Evolutionary conservation across 2,113 vertebrate species (phyloP).

Genomic region (Hoplias malabaricus): DNA sequence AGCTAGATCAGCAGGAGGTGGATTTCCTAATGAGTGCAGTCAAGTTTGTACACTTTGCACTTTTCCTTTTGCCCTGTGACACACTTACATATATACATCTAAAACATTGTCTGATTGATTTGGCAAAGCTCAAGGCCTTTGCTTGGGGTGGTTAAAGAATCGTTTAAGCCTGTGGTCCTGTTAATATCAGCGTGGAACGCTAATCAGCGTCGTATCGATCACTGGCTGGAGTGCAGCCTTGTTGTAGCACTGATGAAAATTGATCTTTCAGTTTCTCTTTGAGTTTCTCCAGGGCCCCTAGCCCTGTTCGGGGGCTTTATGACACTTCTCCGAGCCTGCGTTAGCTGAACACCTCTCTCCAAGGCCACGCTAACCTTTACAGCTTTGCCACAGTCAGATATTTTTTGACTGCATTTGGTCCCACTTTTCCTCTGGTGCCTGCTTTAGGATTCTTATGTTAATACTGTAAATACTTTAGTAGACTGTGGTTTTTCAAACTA

Average conservation of each 20-base stretch:
- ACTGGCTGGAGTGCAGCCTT: slow-evolving; percentile 32
- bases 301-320: slow-evolving; percentile 17
- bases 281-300: slow-evolving; percentile 3
- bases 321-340: slow-evolving; percentile 11
- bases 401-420: neutral
- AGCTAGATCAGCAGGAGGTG: neutral
- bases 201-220: slow-evolving; percentile 50
- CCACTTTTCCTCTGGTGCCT: neutral
- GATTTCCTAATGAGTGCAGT: neutral
- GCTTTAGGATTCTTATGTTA: neutral
- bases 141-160: slow-evolving; percentile 18
- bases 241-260: slow-evolving; percentile 51
- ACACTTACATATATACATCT: neutral
- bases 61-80: neutral
- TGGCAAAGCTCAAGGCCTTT: neutral
- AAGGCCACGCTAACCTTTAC: neutral
- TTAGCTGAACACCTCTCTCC: slow-evolving; percentile 4
- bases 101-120: slow-evolving; percentile 30
- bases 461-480: neutral
- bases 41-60: neutral
- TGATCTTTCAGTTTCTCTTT: slow-evolving; percentile 36
- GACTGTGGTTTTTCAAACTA: too few species aligned
- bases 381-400: neutral
- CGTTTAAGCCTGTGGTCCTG: slow-evolving; percentile 27
- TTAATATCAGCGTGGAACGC: slow-evolving; percentile 41